A percentile compares a stretch with the other conserved stretches of the same genome.
Conservation (phyloP, 2,888 invertebrate genomes). For the Sesamia inferens region DNA sequence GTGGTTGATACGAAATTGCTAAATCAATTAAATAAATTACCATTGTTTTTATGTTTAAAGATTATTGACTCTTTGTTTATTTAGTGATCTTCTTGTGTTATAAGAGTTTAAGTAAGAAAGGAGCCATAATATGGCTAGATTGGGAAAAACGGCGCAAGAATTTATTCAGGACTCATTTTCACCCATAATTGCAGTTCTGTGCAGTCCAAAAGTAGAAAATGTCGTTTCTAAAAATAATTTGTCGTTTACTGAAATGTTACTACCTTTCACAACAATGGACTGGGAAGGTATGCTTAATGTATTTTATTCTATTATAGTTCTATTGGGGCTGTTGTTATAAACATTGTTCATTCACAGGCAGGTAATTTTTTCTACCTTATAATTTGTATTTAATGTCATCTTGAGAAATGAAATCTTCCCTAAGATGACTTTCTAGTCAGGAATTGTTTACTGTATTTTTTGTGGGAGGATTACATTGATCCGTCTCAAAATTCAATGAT, state of each 20-base stretch:
- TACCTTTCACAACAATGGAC: conserved; percentile 95
- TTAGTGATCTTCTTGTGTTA: background rate
- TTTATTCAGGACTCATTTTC: conserved; percentile 97
- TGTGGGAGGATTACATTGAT: background rate
- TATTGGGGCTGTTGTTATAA: background rate
- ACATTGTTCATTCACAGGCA: background rate
- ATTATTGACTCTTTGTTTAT: background rate
- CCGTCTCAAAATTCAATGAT: background rate
- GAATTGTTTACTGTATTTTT: background rate
- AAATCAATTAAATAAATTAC: conserved; percentile 1
- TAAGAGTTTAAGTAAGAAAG: background rate
- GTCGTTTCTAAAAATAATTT: conserved; percentile 97
- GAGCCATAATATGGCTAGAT: conserved; percentile 69
- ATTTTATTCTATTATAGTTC: conserved; percentile 1
- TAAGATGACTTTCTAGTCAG: background rate
- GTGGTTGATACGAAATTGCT: background rate
- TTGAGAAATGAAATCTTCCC: background rate
- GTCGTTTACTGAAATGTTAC: conserved; percentile 96
- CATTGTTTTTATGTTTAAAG: background rate
- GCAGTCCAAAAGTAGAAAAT: conserved; percentile 95
- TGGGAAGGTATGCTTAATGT: conserved; percentile 78
- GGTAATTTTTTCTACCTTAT: background rate
- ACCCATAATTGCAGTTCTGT: conserved; percentile 96
- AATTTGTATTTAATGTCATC: background rate
- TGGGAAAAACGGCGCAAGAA: conserved; percentile 92